These are phyloP conservation scores for Liolophura sinensis DNA, from an alignment of 1,140 invertebrate genomes.

Conservation along the genomic window DNA sequence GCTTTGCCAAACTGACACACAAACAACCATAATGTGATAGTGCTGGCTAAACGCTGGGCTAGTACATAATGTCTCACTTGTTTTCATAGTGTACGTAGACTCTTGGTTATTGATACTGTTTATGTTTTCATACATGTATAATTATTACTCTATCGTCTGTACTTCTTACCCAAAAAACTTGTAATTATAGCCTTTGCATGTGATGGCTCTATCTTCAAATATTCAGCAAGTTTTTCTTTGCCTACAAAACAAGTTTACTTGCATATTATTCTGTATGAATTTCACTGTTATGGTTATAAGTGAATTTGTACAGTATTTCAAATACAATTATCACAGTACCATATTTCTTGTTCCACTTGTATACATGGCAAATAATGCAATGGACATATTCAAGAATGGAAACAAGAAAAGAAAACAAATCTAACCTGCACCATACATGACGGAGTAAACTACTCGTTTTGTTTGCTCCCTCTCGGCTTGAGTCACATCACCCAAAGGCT, in stretches of 20 bases:
- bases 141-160: not conserved
- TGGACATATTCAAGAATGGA: not conserved
- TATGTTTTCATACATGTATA: not conserved
- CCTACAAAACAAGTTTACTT: slow-evolving; percentile 29
- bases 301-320: not conserved
- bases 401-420: no score
- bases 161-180: slow-evolving; percentile 50
- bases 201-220: slow-evolving; percentile 59
- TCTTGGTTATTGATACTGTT: no score
- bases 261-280: no score
- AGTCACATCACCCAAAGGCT: slow-evolving; percentile 36
- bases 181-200: slow-evolving; percentile 57
- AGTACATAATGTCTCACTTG: no score
- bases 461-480: slow-evolving; percentile 63
- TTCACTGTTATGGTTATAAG: no score
- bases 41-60: no score
- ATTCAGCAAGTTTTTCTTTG: slow-evolving; percentile 62
- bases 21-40: no score
- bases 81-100: no score
- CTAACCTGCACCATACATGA: slow-evolving; percentile 66
- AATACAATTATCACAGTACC: not conserved
- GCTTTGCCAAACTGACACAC: no score
- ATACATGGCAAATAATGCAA: not conserved
- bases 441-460: slow-evolving; percentile 67
- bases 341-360: not conserved